A percentile compares a stretch with the other conserved stretches of the same genome.
These are phyloP conservation scores for Cepaea nemoralis DNA, from an alignment of 1,140 invertebrate species.

Conservation along the genomic window DNA sequence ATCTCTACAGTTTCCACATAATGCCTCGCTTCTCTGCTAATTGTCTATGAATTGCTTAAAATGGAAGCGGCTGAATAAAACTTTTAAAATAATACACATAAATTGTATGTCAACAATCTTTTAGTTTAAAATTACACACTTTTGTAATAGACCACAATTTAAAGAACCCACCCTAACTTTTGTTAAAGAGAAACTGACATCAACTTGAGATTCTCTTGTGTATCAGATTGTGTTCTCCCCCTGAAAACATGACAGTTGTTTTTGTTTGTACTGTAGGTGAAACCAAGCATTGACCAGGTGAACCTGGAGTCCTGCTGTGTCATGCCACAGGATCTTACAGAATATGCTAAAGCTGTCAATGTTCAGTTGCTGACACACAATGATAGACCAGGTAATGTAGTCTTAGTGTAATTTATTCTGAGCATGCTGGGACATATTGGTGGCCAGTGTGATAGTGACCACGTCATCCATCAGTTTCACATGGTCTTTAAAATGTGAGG, in stretches of 20 bases:
- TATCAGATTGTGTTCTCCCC: neutral
- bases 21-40: too few relatives aligned
- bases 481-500: neutral
- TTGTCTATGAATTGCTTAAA: too few relatives aligned
- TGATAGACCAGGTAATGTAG: constrained; percentile 79
- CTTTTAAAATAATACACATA: too few relatives aligned
- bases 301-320: constrained; percentile 95
- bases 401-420: neutral
- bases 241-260: neutral
- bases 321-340: constrained; percentile 89
- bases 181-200: too few relatives aligned
- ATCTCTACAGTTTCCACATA: too few relatives aligned
- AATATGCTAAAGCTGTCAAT: constrained; percentile 90
- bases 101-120: too few relatives aligned
- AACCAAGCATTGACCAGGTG: constrained; percentile 93
- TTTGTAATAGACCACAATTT: too few relatives aligned
- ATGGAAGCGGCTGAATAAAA: too few relatives aligned
- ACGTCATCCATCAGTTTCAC: neutral
- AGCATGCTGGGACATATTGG: neutral
- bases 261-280: constrained; percentile 75
- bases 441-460: neutral
- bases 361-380: constrained; percentile 95
- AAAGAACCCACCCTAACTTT: too few relatives aligned
- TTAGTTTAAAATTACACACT: too few relatives aligned
- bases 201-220: too few relatives aligned